phyloP scores from a whole-genome alignment of 2,888 invertebrate genomes.

The Epinotia bilunana region DNA sequence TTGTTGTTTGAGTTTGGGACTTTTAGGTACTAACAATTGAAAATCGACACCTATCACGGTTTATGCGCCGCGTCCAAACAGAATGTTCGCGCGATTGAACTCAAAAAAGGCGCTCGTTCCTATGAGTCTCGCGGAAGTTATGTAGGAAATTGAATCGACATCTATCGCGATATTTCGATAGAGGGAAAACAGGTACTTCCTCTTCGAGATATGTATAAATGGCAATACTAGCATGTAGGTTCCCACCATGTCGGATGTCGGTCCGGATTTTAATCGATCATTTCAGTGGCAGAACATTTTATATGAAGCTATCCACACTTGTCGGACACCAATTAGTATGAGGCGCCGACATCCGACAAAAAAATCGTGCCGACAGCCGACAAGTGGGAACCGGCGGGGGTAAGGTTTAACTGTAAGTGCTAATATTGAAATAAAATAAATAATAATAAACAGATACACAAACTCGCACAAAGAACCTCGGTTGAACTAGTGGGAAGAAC shows the following conservation, averaged over 20 bases:
- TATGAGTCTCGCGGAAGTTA: conserved; percentile 5
- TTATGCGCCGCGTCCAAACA: not conserved
- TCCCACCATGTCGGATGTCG: no score
- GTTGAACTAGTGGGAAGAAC: not conserved
- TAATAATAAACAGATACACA: no score
- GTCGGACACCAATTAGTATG: no score
- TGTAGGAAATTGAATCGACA: conserved; percentile 23
- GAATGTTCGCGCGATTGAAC: not conserved
- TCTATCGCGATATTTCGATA: conserved; percentile 11
- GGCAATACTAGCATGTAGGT: no score
- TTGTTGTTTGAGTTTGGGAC: not conserved
- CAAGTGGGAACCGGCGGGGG: no score
- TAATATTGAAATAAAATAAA: no score
- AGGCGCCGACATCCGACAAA: no score
- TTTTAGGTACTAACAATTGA: not conserved
- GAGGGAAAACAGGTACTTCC: conserved; percentile 8
- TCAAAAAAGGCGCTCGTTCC: not conserved
- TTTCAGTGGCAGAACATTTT: no score
- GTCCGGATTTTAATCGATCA: no score
- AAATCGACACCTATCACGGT: not conserved
- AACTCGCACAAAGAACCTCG: not conserved
- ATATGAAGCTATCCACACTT: no score
- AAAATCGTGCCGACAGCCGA: no score
- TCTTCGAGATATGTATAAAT: not conserved
- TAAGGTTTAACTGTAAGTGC: no score